phyloP scores from a whole-genome alignment of 2,113 vertebrate species.

The Lepisosteus oculatus region DNA sequence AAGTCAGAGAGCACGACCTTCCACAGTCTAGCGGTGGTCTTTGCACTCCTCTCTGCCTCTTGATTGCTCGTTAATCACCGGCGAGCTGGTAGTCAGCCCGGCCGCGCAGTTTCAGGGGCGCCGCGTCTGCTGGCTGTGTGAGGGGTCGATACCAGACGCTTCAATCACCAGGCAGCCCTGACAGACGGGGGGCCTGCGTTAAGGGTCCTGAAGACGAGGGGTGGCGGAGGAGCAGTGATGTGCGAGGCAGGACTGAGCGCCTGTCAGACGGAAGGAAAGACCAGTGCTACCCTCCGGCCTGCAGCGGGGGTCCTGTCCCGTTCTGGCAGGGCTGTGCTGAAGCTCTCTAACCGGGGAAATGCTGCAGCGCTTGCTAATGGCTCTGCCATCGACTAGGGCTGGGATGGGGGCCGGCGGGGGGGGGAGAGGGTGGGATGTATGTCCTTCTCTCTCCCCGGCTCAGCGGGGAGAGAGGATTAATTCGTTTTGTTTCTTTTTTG shows the following conservation, averaged over 20 bases:
- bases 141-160: conserved; percentile 10
- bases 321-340: too few relatives aligned
- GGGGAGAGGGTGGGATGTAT: not conserved
- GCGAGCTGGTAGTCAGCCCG: conserved; percentile 6
- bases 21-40: conserved; percentile 12
- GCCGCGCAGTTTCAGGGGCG: not conserved
- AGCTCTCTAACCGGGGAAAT: not conserved
- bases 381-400: not conserved
- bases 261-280: too few relatives aligned
- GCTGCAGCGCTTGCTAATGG: not conserved
- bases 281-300: too few relatives aligned
- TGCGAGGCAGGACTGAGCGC: too few relatives aligned
- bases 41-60: conserved; percentile 8
- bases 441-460: too few relatives aligned
- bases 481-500: too few relatives aligned
- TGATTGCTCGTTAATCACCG: conserved; percentile 21
- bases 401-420: not conserved
- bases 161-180: not conserved
- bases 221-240: too few relatives aligned
- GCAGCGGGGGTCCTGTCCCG: too few relatives aligned
- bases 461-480: too few relatives aligned
- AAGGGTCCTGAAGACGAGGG: too few relatives aligned
- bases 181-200: too few relatives aligned
- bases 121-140: not conserved
- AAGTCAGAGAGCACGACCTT: conserved; percentile 9